Conservation (phyloP, 2,888 invertebrate species). For the Andricus curvator region DNA sequence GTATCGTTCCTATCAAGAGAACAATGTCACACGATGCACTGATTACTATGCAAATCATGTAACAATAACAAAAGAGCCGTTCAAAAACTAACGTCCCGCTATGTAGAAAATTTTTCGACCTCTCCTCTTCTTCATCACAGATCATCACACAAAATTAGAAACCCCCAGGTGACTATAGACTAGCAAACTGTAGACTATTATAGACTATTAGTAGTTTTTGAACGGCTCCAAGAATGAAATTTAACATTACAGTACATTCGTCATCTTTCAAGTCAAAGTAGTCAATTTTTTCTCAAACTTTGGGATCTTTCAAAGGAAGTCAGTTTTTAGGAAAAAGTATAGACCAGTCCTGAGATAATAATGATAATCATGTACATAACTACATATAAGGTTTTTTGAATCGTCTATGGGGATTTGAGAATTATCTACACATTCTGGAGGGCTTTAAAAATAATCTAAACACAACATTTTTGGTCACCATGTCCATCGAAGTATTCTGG, state of each 20-base stretch:
- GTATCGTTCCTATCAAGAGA: not conserved
- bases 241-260: not conserved
- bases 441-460: slow-evolving; percentile 61
- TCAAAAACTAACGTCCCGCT: too few relatives aligned
- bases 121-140: too few relatives aligned
- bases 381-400: not conserved
- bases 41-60: not conserved
- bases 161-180: too few relatives aligned
- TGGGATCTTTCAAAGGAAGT: not conserved
- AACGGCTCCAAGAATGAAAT: too few relatives aligned
- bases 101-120: too few relatives aligned
- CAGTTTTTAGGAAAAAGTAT: not conserved
- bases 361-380: not conserved
- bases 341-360: not conserved
- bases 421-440: not conserved
- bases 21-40: not conserved
- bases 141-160: too few relatives aligned
- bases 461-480: slow-evolving; percentile 86
- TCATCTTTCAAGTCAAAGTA: not conserved
- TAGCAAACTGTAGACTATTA: too few relatives aligned
- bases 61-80: not conserved
- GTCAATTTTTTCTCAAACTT: not conserved
- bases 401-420: not conserved
- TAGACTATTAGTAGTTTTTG: too few relatives aligned
- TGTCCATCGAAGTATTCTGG: slow-evolving; percentile 79